Base-by-base conservation (phyloP, 1,140 invertebrate species). In the Bombus superbus region DNA sequence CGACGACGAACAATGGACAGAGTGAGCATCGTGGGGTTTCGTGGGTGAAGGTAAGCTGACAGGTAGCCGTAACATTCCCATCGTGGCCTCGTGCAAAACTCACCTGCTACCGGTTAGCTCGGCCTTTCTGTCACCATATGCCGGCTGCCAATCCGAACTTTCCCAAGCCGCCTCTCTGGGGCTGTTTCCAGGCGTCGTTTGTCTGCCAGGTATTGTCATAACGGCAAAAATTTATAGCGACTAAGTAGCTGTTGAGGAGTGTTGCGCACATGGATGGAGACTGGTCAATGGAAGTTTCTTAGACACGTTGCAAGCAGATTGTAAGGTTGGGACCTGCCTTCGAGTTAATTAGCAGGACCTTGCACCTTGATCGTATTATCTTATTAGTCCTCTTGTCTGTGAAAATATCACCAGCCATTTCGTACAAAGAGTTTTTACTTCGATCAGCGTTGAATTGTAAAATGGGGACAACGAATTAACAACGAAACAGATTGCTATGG, bases 51-150 rank as follows among this genome's bases (percentile, higher is more conserved):
- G 85, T 77, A 85, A 82, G 88, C 91, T 84, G 91, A 92, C 92
- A 92, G 90, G 93, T 94, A 92, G 86, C 86, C 78, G 83, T 88
- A 92, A 93, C 91, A 93, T 94, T 94, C 93, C 93, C 94, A 94
- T 93, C 91, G 92, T 84, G 44, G 74, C 77, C 73, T 76, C 40
- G 83, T 86, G 77, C 84, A 85, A 89, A 89, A 93, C 88, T 93
- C 93, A 94, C 94, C 93, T 94, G 94, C 93, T 94, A 91, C 92
- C 92, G 92, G 92, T 92, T 87, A 82, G 69, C 74, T 74, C 81
- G 89, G 87, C 44, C 87, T 42, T 13, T 62, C 28, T 87, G 90
- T 87, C 89, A 74, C 91, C 92, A 90, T 91, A 92, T 93, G 89
- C 79, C 78, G 44, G n/a, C 57, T 82, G 75, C 77, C 85, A 89